A percentile compares a stretch with the other conserved stretches of the same genome.
These are phyloP conservation scores for Daboia siamensis DNA, from an alignment of 2,113 vertebrate species.

Conservation along the genomic window DNA sequence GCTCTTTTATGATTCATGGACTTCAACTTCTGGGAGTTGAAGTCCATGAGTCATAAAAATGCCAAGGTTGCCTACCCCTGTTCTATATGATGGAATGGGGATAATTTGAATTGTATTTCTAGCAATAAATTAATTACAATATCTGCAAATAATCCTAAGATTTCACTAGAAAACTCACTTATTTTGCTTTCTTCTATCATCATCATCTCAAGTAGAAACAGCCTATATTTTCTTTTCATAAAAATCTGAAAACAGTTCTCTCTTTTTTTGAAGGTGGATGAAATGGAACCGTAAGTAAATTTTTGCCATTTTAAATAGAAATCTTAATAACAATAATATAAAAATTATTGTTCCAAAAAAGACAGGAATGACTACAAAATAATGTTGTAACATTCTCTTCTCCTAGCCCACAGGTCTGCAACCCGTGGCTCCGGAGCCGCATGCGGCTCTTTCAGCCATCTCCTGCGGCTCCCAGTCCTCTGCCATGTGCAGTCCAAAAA, in stretches of 20 bases:
- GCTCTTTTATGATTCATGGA: no score
- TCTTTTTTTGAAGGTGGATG: constrained; percentile 55
- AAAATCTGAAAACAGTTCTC: not conserved
- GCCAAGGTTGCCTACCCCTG: no score
- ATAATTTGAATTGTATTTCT: constrained; percentile 49
- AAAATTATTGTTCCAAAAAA: not conserved
- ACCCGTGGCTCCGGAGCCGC: no score
- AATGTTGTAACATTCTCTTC: not conserved
- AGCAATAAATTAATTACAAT: constrained; percentile 65
- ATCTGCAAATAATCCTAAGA: constrained; percentile 66
- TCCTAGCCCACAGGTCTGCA: no score
- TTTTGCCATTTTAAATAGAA: not conserved
- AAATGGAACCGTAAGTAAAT: not conserved
- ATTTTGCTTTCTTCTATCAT: constrained; percentile 59
- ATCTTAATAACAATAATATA: no score
- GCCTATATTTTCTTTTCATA: constrained; percentile 39
- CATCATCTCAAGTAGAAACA: constrained; percentile 47
- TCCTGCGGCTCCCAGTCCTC: no score
- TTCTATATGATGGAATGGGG: constrained; percentile 24
- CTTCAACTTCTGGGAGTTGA: no score
- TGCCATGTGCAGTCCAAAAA: no score
- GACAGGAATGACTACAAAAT: not conserved
- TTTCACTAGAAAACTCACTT: constrained; percentile 63
- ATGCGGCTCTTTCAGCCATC: no score
- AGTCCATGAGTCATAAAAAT: no score